Evolutionary conservation across 1,140 invertebrate species (phyloP).

Genomic region (Zaprionus ornatus): DNA sequence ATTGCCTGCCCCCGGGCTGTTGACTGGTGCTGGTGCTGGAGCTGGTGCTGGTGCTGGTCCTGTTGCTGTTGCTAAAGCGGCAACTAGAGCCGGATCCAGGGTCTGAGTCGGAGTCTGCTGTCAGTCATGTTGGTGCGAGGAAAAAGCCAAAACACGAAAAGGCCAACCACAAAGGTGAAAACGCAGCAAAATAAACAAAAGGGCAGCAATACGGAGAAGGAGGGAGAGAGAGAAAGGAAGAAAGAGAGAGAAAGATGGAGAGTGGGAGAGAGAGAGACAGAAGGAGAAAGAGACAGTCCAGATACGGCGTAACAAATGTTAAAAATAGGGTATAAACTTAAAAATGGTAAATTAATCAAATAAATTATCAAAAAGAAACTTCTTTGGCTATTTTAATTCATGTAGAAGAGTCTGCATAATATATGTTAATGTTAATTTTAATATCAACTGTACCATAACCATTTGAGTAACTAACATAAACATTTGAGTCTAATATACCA

Average conservation of each 20-base stretch:
- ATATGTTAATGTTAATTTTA: no score
- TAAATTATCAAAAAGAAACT: no score
- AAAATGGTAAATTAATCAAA: not conserved
- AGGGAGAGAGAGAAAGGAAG: not conserved
- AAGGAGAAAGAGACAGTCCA: not conserved
- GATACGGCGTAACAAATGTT: not conserved
- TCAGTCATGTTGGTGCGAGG: not conserved
- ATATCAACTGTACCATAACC: no score
- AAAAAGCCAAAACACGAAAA: conserved; percentile 11
- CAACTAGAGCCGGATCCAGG: not conserved
- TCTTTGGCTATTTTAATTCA: no score
- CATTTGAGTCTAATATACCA: no score
- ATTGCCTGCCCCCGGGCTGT: not conserved
- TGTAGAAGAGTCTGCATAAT: no score
- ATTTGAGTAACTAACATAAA: no score
- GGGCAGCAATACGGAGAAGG: not conserved
- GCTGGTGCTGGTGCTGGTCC: not conserved
- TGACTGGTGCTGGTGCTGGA: not conserved
- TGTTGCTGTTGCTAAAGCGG: not conserved
- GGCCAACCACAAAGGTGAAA: conserved; percentile 17
- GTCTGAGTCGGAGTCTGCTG: not conserved
- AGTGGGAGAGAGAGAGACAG: no score
- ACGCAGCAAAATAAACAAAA: conserved; percentile 4
- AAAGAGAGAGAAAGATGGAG: not conserved
- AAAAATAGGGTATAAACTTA: not conserved